Conservation (phyloP, 2,797 vertebrate genomes). For the Anisognathus igniventris region DNA sequence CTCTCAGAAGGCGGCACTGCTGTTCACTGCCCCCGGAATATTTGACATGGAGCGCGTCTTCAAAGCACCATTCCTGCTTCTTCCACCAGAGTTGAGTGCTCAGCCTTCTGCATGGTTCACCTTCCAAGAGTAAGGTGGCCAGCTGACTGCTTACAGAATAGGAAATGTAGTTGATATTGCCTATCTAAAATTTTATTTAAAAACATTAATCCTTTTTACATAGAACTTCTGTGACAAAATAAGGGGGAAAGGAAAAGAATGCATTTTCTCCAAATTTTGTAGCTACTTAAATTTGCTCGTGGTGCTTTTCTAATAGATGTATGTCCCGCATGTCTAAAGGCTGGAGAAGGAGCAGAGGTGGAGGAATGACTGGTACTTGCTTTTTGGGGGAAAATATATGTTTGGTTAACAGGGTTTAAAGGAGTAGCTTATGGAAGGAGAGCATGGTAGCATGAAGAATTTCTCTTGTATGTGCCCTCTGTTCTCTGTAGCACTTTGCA, state of each 20-base stretch:
- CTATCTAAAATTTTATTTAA: neutral
- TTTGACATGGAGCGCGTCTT: neutral
- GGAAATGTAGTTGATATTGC: neutral
- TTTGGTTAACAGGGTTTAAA: neutral
- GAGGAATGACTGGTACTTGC: neutral
- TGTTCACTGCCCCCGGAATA: neutral
- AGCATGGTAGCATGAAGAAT: neutral
- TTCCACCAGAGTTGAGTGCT: neutral
- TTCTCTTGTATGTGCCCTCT: neutral
- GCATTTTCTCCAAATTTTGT: neutral
- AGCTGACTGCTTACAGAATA: neutral
- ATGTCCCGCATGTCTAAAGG: accelerated
- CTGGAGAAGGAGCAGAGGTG: neutral
- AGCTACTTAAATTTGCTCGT: neutral
- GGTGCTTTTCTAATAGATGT: neutral
- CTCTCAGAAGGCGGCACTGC: neutral
- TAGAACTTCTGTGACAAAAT: neutral
- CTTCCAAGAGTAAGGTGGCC: neutral
- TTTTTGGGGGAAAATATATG: neutral
- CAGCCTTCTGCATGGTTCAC: neutral
- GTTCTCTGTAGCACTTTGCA: neutral
- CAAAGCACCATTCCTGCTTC: neutral
- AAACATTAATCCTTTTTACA: neutral
- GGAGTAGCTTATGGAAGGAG: neutral
- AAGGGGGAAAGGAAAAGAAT: neutral